Conservation (phyloP, 2,797 vertebrate genomes). For the Chiloscyllium punctatum region DNA sequence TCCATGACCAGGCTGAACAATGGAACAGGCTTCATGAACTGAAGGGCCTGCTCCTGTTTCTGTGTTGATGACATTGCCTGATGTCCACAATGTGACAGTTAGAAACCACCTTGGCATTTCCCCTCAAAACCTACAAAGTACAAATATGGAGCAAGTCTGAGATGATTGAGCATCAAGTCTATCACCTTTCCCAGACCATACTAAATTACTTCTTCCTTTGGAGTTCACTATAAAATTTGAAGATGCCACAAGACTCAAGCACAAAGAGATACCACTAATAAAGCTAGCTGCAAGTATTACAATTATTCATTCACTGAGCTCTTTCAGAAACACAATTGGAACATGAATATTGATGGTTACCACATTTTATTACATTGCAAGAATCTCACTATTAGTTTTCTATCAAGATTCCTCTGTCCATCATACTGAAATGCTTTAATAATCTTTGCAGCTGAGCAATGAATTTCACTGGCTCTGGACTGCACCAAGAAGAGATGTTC, state of each 20-base stretch:
- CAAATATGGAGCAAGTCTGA: not conserved
- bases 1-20: not conserved
- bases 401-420: not conserved
- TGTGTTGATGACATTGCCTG: not conserved
- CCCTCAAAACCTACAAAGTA: not conserved
- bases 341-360: not conserved
- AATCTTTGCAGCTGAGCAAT: not conserved
- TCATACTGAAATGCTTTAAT: not conserved
- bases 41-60: not conserved
- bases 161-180: not conserved
- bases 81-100: not conserved
- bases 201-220: not conserved
- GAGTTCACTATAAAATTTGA: not conserved
- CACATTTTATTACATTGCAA: not conserved
- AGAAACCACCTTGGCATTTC: not conserved
- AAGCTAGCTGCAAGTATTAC: not conserved
- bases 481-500: not conserved
- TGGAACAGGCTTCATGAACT: not conserved
- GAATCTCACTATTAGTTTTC: not conserved
- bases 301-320: not conserved
- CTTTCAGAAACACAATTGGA: not conserved
- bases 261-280: not conserved
- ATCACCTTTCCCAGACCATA: not conserved
- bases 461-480: not conserved
- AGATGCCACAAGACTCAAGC: no score